phyloP scores from a whole-genome alignment of 1,140 invertebrate species.

The Cecropterus lyciades region DNA sequence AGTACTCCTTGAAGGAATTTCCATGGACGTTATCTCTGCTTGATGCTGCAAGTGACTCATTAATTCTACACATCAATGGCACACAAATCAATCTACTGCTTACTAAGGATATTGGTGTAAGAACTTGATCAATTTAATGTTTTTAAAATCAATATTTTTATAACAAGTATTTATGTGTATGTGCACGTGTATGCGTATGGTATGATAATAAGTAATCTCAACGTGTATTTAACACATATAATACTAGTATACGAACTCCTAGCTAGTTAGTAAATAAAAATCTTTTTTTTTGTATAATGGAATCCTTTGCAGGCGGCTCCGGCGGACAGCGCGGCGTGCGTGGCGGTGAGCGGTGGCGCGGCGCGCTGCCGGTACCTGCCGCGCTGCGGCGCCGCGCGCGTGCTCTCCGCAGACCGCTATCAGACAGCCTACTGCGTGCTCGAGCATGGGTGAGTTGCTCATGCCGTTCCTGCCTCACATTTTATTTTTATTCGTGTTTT shows the following conservation, averaged over 20 bases:
- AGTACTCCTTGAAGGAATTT: conserved; percentile 48
- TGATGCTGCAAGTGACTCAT: conserved; percentile 33
- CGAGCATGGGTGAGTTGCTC: not conserved
- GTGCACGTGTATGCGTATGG: no score
- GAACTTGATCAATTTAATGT: not conserved
- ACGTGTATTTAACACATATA: no score
- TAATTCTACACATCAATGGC: conserved; percentile 48
- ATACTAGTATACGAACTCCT: no score
- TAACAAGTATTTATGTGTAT: no score
- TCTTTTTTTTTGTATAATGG: no score
- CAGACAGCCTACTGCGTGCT: not conserved
- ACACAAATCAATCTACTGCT: no score
- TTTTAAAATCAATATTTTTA: no score
- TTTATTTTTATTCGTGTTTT: no score
- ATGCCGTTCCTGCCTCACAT: no score
- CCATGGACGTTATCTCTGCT: conserved; percentile 48
- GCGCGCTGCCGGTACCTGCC: not conserved
- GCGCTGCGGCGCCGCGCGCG: not conserved
- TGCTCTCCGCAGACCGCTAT: not conserved
- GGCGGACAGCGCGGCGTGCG: not conserved
- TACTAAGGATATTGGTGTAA: not conserved
- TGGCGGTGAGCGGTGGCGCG: no score
- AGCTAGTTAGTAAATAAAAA: no score
- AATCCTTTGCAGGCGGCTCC: not conserved
- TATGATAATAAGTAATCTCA: no score